A percentile compares a stretch with the other conserved stretches of the same genome.
phyloP scores from a whole-genome alignment of 2,888 invertebrate genomes.

The Stratiomys singularior region DNA sequence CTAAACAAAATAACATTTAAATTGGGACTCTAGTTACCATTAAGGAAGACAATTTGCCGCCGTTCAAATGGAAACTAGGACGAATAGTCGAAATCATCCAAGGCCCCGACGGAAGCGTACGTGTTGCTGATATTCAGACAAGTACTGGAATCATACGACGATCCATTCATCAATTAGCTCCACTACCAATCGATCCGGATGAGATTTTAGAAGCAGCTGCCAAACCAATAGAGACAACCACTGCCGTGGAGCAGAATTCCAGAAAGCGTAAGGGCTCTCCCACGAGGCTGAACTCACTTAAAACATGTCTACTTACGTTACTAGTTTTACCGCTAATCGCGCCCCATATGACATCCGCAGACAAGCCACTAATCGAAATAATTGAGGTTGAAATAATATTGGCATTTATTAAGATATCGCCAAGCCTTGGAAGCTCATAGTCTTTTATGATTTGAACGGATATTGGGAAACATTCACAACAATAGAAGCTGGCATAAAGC shows the following conservation, averaged over 20 bases:
- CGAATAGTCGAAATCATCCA: constrained; percentile 1
- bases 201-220: background rate
- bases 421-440: background rate
- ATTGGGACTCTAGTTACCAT: constrained; percentile 3
- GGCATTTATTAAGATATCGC: background rate
- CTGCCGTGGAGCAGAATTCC: background rate
- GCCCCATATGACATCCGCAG: background rate
- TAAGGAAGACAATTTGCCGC: constrained; percentile 32
- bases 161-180: constrained; percentile 21
- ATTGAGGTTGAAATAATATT: background rate
- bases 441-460: constrained; percentile 11
- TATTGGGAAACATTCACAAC: background rate
- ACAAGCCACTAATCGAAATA: background rate
- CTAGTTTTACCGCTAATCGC: background rate
- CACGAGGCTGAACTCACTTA: background rate
- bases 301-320: background rate
- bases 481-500: background rate
- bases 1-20: background rate
- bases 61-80: constrained; percentile 25
- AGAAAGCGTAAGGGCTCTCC: background rate
- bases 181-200: constrained; percentile 4
- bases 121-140: constrained; percentile 21
- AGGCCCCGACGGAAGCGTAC: background rate
- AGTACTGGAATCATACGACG: background rate
- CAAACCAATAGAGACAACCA: background rate